Base-by-base conservation (phyloP, 2,113 vertebrate genomes). In the Nymphicus hollandicus region DNA sequence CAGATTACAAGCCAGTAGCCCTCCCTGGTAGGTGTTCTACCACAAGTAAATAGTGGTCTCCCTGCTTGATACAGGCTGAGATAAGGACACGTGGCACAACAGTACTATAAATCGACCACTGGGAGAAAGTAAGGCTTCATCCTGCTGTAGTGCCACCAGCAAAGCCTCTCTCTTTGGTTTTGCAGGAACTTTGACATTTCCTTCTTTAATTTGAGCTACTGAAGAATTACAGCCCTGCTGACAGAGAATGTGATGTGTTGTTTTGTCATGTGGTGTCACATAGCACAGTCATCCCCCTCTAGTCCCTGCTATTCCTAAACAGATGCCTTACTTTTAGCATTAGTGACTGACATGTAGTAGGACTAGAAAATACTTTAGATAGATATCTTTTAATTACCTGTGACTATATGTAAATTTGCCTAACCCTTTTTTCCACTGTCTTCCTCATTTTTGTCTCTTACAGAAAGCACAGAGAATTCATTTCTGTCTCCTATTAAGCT, bases 201-300 rank as follows among this genome's bases (percentile, higher is more conserved):
- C 50, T 65, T 92, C 69, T 64, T 92, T 96, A 93, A 86, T 77
- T 44, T 87, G 65, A 95, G 55, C 43, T 93, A 60, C 55, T 74
- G 83, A 90, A 96, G 82, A n/a, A 74, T 88, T 91, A 87, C 76
- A 81, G 37, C 17, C n/a, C 64, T 84, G 60, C 39, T 84, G 76
- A 66, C 0, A 85, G 39, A 83, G 63, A 89, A 94, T 37, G 39
- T 50, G 10, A 2, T 58, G n/a, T 66, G 58, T 15, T 85, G 10
- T 28, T 88, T 47, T 74, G 24, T 37, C 53, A 46, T 43, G 46
- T 55, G 29, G 25, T 73, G 58, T 49, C 80, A 91, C n/a, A 24
- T 2, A 69, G 13, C 64, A 80, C 25, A 85, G 46, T 52, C 70
- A 71, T 49, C 14, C 25, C 0, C 1, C 49, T 66, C 20, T 39